phyloP scores from a whole-genome alignment of 2,113 vertebrate species.

The Brachionichthys hirsutus region DNA sequence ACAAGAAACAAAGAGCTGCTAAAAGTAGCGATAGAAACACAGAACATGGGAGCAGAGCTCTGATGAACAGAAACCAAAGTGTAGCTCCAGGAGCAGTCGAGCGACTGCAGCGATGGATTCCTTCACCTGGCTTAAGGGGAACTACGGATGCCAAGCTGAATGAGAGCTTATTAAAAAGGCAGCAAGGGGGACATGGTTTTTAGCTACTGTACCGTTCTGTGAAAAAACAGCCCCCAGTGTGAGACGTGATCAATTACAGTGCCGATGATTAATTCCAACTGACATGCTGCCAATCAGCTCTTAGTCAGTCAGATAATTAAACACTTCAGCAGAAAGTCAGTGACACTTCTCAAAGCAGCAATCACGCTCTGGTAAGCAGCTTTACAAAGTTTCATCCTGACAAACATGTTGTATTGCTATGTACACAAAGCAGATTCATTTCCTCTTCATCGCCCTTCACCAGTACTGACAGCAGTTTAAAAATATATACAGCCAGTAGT shows the following conservation, averaged over 20 bases:
- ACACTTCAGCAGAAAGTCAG: conserved; percentile 34
- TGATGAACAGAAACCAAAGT: conserved; percentile 19
- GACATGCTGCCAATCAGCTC: conserved; percentile 1
- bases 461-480: conserved; percentile 6
- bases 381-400: conserved; percentile 44
- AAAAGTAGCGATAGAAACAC: conserved; percentile 24
- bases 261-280: neutral
- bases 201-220: neutral
- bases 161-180: neutral
- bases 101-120: neutral
- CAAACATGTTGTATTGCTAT: conserved; percentile 39
- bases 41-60: conserved; percentile 28
- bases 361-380: conserved; percentile 45
- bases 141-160: no score
- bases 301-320: conserved; percentile 43
- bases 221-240: neutral
- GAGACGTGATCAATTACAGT: neutral
- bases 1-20: conserved; percentile 13
- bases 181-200: neutral
- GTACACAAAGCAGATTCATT: conserved; percentile 41
- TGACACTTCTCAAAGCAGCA: conserved; percentile 39
- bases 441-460: conserved; percentile 38
- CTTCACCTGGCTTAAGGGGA: neutral
- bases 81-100: conserved; percentile 8
- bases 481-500: neutral